Evolutionary conservation across 2,797 vertebrate species (phyloP).

Genomic region (Centropyge bicolor): DNA sequence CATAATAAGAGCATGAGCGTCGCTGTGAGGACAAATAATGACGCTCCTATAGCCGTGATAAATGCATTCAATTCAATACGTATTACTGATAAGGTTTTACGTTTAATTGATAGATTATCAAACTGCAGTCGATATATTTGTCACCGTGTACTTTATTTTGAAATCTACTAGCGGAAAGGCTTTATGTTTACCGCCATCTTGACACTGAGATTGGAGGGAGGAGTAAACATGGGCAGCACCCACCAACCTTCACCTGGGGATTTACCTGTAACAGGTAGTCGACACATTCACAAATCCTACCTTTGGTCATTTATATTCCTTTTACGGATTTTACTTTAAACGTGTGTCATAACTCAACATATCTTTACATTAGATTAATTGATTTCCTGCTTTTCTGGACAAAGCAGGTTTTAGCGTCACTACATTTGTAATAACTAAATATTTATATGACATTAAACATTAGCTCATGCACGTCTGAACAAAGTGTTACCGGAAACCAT

Average conservation of each 20-base stretch:
- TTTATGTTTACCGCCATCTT: rapidly evolving
- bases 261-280: constrained; percentile 35
- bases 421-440: background rate
- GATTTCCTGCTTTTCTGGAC: too few species aligned
- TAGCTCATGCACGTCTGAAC: too few species aligned
- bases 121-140: rapidly evolving
- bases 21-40: background rate
- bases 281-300: background rate
- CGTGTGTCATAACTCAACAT: too few species aligned
- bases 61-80: rapidly evolving
- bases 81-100: rapidly evolving
- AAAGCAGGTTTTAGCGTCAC: too few species aligned
- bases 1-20: constrained; percentile 36
- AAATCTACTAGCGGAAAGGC: constrained; percentile 8
- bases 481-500: too few species aligned
- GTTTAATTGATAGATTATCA: background rate
- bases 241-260: background rate
- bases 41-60: rapidly evolving
- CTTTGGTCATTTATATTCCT: background rate
- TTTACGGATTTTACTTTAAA: background rate
- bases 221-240: background rate
- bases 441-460: too few species aligned
- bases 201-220: constrained; percentile 15
- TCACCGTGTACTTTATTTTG: constrained; percentile 22
- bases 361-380: too few species aligned